Evolutionary conservation across 2,797 vertebrate genomes (phyloP).

Genomic region (Onychomys arenicola): DNA sequence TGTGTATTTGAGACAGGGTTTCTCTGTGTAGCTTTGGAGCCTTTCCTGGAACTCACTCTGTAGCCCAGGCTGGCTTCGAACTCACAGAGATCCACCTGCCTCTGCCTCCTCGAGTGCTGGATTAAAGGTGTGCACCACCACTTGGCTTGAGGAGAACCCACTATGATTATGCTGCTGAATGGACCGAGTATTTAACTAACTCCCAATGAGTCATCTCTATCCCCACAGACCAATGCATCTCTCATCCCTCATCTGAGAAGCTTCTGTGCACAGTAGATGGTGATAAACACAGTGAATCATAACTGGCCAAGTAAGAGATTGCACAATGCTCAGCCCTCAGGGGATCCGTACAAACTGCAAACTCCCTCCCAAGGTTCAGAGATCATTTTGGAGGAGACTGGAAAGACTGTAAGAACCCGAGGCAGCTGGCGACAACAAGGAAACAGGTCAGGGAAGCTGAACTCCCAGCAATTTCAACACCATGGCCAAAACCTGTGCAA

Average conservation of each 20-base stretch:
- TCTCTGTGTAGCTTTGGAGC: too few relatives aligned
- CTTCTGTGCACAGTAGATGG: not conserved
- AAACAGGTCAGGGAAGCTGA: not conserved
- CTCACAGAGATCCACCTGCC: too few relatives aligned
- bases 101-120: too few relatives aligned
- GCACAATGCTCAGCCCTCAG: not conserved
- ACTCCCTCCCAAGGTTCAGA: not conserved
- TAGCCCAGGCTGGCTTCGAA: too few relatives aligned
- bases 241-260: not conserved
- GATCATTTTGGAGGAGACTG: not conserved
- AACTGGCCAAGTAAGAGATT: not conserved
- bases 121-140: too few relatives aligned
- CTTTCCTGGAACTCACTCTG: too few relatives aligned
- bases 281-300: not conserved
- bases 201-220: not conserved
- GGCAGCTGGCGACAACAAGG: too few relatives aligned
- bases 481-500: not conserved
- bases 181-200: not conserved
- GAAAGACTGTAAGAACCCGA: not conserved
- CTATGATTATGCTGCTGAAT: not conserved
- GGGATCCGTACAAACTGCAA: not conserved
- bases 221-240: not conserved
- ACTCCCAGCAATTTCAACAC: not conserved
- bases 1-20: too few relatives aligned
- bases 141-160: not conserved